phyloP scores from a whole-genome alignment of 2,797 vertebrate species.

The Lepilemur ruficaudatus region DNA sequence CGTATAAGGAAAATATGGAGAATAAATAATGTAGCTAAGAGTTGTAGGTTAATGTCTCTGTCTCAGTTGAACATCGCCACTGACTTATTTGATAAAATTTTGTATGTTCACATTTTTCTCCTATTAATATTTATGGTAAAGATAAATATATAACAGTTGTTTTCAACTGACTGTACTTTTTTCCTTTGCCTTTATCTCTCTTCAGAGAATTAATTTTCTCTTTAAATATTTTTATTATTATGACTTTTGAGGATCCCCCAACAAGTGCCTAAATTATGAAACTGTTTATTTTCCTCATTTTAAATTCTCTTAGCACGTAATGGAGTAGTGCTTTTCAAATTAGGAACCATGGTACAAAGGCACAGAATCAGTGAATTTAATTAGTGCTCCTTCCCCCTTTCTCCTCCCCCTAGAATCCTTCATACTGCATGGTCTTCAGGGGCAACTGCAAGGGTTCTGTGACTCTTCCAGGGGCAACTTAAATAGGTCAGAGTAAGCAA shows the following conservation, averaged over 20 bases:
- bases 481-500: neutral
- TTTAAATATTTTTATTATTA: slow-evolving; percentile 30
- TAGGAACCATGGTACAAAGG: neutral
- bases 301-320: neutral
- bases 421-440: neutral
- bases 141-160: neutral
- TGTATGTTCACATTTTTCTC: neutral
- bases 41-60: neutral
- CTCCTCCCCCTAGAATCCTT: neutral
- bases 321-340: neutral
- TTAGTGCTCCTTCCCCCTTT: neutral
- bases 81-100: neutral
- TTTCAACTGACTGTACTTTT: neutral
- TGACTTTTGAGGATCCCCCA: neutral
- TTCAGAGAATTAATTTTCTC: neutral
- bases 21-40: neutral
- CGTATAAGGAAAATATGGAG: neutral
- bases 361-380: neutral
- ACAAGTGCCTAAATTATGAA: neutral
- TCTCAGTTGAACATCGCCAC: neutral
- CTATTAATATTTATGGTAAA: neutral
- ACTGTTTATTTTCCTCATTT: neutral
- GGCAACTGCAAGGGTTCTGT: neutral
- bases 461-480: neutral
- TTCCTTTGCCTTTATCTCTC: neutral